Conservation (phyloP, 2,888 invertebrate genomes). For the Griposia aprilina region DNA sequence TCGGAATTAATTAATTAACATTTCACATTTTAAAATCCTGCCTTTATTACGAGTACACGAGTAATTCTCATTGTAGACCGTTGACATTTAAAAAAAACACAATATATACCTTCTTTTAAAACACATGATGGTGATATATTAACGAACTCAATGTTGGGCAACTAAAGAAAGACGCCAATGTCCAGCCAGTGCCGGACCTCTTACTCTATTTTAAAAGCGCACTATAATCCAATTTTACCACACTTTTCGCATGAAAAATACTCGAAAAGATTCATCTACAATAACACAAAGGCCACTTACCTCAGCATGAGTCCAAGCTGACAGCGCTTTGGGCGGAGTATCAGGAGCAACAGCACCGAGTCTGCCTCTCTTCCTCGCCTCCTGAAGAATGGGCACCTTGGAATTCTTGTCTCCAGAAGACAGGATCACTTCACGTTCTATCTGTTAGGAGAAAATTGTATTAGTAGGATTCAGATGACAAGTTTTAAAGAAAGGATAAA, state of each 20-base stretch:
- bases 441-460: slow-evolving; percentile 86
- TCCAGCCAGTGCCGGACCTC: not conserved
- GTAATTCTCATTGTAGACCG: too few relatives aligned
- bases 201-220: not conserved
- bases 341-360: slow-evolving; percentile 93
- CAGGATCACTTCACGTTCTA: slow-evolving; percentile 94
- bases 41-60: too few relatives aligned
- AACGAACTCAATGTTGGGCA: not conserved
- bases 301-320: slow-evolving; percentile 92
- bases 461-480: not conserved
- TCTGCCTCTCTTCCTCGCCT: slow-evolving; percentile 91
- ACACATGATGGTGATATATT: not conserved
- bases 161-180: not conserved
- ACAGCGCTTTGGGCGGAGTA: slow-evolving; percentile 93
- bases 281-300: slow-evolving; percentile 66
- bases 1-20: not conserved
- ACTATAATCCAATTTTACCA: slow-evolving; percentile 7
- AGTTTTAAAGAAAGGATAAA: not conserved
- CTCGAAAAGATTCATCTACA: not conserved
- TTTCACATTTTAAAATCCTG: not conserved
- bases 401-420: slow-evolving; percentile 94
- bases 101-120: not conserved
- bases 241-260: not conserved
- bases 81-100: too few relatives aligned
- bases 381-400: slow-evolving; percentile 94